phyloP scores from a whole-genome alignment of 2,888 invertebrate genomes.

The Gryllus longicercus region DNA sequence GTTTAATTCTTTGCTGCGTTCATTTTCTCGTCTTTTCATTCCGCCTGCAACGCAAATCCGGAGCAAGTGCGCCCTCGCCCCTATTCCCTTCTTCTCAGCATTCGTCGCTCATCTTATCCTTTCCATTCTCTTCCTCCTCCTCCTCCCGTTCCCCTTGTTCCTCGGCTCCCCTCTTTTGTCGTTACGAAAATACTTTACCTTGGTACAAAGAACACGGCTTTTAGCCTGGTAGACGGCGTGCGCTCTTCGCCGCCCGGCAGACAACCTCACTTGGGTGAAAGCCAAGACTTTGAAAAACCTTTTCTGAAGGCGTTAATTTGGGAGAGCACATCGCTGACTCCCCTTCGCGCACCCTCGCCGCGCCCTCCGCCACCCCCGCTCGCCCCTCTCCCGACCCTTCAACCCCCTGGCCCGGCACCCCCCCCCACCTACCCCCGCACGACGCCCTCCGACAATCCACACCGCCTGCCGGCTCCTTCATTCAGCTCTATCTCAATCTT shows the following conservation, averaged over 20 bases:
- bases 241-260: constrained; percentile 24
- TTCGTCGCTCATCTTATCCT: too few relatives aligned
- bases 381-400: background rate
- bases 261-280: constrained; percentile 34
- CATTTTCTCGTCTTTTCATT: too few relatives aligned
- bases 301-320: constrained; percentile 32
- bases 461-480: background rate
- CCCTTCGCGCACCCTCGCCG: background rate
- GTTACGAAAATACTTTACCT: constrained; percentile 32
- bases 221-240: background rate
- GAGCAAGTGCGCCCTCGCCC: too few relatives aligned
- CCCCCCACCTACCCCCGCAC: background rate
- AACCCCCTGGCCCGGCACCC: too few relatives aligned
- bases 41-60: too few relatives aligned
- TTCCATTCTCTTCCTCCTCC: background rate
- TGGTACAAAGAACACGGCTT: constrained; percentile 28
- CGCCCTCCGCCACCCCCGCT: background rate
- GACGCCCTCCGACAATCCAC: too few relatives aligned
- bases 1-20: too few relatives aligned
- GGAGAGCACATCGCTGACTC: constrained; percentile 21
- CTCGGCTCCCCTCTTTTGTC: constrained; percentile 23
- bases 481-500: constrained; percentile 28
- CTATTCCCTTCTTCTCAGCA: too few relatives aligned
- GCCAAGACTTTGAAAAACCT: constrained; percentile 29
- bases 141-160: background rate